A percentile compares a stretch with the other conserved stretches of the same genome.
Conservation (phyloP, 2,113 vertebrate genomes). For the Elgaria multicarinata region DNA sequence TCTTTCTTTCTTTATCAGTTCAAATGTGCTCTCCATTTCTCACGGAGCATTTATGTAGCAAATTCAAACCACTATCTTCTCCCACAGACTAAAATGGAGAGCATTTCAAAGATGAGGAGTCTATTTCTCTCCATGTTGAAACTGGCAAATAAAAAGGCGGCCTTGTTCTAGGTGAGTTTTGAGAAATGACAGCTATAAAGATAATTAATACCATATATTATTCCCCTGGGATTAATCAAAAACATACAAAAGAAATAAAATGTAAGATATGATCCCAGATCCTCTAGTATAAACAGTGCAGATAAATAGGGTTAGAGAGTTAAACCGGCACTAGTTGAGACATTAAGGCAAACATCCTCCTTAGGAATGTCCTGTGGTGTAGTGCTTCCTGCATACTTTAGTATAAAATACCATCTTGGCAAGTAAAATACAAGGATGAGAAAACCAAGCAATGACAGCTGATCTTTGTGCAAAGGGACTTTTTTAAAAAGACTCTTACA, state of each 20-base stretch:
- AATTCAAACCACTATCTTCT: not conserved
- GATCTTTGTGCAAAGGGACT: not conserved
- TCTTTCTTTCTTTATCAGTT: not conserved
- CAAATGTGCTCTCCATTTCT: not conserved
- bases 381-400: not conserved
- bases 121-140: not conserved
- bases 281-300: not conserved
- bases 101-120: not conserved
- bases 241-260: slow-evolving; percentile 51
- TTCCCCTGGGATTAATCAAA: slow-evolving; percentile 44
- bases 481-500: not conserved
- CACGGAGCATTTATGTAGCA: not conserved
- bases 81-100: not conserved
- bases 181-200: not conserved
- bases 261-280: not conserved
- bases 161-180: not conserved
- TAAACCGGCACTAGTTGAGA: not conserved
- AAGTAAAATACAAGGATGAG: not conserved
- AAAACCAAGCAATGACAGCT: not conserved
- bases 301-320: not conserved
- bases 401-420: not conserved
- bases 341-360: not conserved
- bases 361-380: not conserved
- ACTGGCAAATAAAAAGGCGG: not conserved
- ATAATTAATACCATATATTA: slow-evolving; percentile 55